Base-by-base conservation (phyloP, 2,888 invertebrate genomes). In the Orgyia antiqua region DNA sequence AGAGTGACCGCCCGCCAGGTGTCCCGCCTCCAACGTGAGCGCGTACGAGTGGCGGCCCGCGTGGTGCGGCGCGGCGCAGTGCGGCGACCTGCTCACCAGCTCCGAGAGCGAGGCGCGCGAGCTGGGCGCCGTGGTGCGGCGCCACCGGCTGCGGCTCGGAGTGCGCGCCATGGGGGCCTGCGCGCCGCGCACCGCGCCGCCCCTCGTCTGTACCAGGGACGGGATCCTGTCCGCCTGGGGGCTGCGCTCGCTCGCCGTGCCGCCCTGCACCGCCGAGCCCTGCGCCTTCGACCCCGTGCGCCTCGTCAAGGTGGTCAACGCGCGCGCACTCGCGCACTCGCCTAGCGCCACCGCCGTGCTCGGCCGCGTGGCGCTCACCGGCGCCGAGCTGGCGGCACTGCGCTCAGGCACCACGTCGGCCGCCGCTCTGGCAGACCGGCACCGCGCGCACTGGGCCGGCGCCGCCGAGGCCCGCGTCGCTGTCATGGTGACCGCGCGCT, bases 11-110 rank as follows among this genome's bases (percentile, higher is more conserved):
- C n/a, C n/a, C n/a, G n/a, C 2, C 20, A 20, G 20, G 9, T 36
- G 49, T n/a, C 5, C 32, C 13, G n/a, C 37, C 18, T 13, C 39
- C 7, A 40, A 53, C 24, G 38, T 39, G 27, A 68, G 84, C n/a
- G 29, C 19, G 6, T 90, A 91, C 33, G 80, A 89, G 49, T 90
- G 87, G 62, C 76, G 82, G n/a, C 91, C 92, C 0, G 54, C 72
- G 3, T 79, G 80, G 51, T 93, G 93, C 57, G 41, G 52, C 13
- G 30, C 33, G 2, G 36, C 44, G 0, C 23, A 36, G 2, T 69
- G 72, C 39, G 69, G 74, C 2, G 58, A 64, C 0, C 24, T 75
- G 10, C 42, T 77, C 15, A 62, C 68, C 1, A 59, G 60, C 29
- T 59, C 60, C 29, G 57, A 34, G 19, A 50, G 37, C 13, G 78